Base-by-base conservation (phyloP, 2,797 vertebrate genomes). In the Philypnodon macrostomus region DNA sequence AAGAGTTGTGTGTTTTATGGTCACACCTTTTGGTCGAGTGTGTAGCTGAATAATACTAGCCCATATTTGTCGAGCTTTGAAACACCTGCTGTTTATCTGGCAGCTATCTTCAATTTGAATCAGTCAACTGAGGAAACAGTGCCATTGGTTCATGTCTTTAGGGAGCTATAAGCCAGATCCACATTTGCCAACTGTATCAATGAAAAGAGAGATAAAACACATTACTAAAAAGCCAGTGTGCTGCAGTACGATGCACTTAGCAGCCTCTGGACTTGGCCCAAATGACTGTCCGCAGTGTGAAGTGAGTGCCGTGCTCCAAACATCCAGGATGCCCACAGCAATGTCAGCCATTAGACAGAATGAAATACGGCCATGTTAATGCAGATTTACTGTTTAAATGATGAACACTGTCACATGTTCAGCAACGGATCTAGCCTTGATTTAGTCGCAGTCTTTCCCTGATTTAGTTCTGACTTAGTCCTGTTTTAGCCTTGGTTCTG, bases 231-330 rank as follows among this genome's bases (percentile, higher is more conserved):
- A 51, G 36, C 50, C 30, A 63, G 74, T 73, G 75, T 71, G 75
- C 80, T 80, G 85, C 81, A 81, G 77, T 48, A 46, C 57, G 59
- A 80, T 76, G 80, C 80, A 87, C 83, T 88, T 80, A 88, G 70
- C 69, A 73, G 84, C 71, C 63, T 76, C 77, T 82, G 70, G 79
- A 80, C 58, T 61, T 67, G 78, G 77, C 81, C 79, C 74, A 80
- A 58, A 68, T 77, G 71, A 61, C 71, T 66, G 68, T 78, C 78
- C 46, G 71, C 70, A 76, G 65, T 76, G 71, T 58, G 49, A 41
- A 21, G n/a, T 19, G 55, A 64, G 34, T 50, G 38, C 11, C 7
- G 11, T 7, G 14, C 26, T 44, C 26, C 41, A 7, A 44, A 30
- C 41, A 44, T 12, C 26, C n/a, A n/a, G n/a, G n/a, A n/a, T n/a